Percentiles rank a stretch among this genome's conserved stretches.
phyloP scores from a whole-genome alignment of 1,140 invertebrate genomes.

The Aplysia californica region DNA sequence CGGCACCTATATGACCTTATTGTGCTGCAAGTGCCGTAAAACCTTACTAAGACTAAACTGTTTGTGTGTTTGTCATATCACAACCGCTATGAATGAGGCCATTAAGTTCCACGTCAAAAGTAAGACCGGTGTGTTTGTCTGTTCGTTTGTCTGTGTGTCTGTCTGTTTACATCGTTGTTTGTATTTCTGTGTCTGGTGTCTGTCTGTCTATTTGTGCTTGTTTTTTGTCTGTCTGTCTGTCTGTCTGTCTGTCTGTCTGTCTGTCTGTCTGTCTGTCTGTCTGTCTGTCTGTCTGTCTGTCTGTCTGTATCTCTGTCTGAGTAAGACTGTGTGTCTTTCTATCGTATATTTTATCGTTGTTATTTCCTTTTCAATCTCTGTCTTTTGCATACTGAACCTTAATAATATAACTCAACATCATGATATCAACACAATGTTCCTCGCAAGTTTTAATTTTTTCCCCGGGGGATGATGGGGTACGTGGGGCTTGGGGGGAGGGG shows the following conservation, averaged over 20 bases:
- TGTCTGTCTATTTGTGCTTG: background rate
- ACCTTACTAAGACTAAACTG: background rate
- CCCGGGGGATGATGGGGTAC: background rate
- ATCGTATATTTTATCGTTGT: background rate
- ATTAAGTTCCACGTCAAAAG: too few relatives aligned
- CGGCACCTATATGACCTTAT: too few relatives aligned
- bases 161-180: conserved; percentile 1
- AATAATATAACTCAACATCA: background rate
- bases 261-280: background rate
- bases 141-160: background rate
- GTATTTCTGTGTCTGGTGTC: background rate
- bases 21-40: too few relatives aligned
- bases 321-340: background rate
- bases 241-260: background rate
- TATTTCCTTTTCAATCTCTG: background rate
- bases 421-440: background rate
- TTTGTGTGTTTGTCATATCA: too few relatives aligned
- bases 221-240: background rate
- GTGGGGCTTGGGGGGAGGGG: too few relatives aligned
- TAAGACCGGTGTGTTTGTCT: background rate
- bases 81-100: too few relatives aligned
- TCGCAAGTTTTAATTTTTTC: background rate
- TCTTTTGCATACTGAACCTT: background rate
- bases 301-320: background rate
- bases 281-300: background rate